Percentiles rank a stretch among this genome's conserved stretches.
Evolutionary conservation across 2,888 invertebrate genomes (phyloP).

Genomic region (Euphydryas editha): DNA sequence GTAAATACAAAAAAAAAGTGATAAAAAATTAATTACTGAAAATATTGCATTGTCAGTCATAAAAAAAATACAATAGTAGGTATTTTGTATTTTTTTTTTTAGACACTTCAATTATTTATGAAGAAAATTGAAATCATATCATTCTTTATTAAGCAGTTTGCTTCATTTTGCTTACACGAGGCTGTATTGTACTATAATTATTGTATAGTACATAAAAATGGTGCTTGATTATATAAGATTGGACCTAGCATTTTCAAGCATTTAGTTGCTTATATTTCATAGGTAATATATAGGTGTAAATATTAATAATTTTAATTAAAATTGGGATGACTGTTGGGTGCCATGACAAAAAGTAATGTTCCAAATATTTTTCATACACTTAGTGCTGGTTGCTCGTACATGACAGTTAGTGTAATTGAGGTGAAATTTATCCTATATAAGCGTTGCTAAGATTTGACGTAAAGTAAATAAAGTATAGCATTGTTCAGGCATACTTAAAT

Average conservation of each 20-base stretch:
- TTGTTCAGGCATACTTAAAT: too few species aligned
- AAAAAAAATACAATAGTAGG: slow-evolving; percentile 9
- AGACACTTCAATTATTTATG: slow-evolving; percentile 13
- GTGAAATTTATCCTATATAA: too few species aligned
- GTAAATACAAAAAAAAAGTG: not conserved
- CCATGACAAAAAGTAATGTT: slow-evolving; percentile 55
- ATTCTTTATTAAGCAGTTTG: slow-evolving; percentile 23
- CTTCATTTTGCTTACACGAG: slow-evolving; percentile 23
- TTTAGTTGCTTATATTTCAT: slow-evolving; percentile 63
- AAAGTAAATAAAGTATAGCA: too few species aligned
- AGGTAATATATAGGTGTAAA: slow-evolving; percentile 55
- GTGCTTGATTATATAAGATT: slow-evolving; percentile 65
- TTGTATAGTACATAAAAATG: slow-evolving; percentile 44
- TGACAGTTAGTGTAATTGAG: too few species aligned
- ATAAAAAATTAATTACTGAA: too few species aligned
- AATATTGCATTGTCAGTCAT: not conserved
- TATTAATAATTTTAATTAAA: slow-evolving; percentile 49
- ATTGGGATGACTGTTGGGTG: slow-evolving; percentile 56
- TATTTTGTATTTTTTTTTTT: slow-evolving; percentile 33
- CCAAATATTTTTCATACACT: slow-evolving; percentile 31
- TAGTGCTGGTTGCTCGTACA: not conserved
- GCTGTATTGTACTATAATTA: slow-evolving; percentile 18
- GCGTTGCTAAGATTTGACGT: too few species aligned
- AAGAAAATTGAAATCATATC: slow-evolving; percentile 32
- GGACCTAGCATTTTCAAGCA: slow-evolving; percentile 78